phyloP scores from a whole-genome alignment of 2,888 invertebrate species.

The Stenchaetothrips biformis region DNA sequence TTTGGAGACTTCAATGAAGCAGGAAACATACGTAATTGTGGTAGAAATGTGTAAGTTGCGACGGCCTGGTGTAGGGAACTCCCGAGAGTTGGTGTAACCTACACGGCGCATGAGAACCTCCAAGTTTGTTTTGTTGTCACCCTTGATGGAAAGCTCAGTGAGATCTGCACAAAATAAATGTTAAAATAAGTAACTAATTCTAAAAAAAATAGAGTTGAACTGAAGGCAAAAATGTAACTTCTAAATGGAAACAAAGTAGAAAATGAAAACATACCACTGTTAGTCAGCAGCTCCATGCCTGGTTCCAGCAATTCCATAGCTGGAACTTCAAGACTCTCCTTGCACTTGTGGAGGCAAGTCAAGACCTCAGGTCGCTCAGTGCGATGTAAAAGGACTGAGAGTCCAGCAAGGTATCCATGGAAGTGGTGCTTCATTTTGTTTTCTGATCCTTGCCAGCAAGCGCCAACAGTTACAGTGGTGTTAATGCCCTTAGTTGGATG shows the following conservation, averaged over 20 bases:
- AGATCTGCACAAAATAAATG: constrained; percentile 52
- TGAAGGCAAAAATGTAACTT: neutral
- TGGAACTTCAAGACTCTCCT: constrained; percentile 74
- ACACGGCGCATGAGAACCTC: constrained; percentile 80
- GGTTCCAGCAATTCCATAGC: constrained; percentile 69
- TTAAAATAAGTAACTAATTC: constrained; percentile 27
- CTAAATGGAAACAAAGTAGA: neutral
- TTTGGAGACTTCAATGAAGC: neutral
- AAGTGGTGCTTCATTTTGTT: constrained; percentile 86
- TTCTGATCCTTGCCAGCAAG: constrained; percentile 96
- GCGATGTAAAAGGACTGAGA: constrained; percentile 71
- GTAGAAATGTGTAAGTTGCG: constrained; percentile 79
- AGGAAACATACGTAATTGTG: constrained; percentile 60
- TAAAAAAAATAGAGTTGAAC: neutral
- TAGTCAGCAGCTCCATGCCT: constrained; percentile 70
- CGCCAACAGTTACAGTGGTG: constrained; percentile 90
- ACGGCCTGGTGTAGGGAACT: constrained; percentile 92
- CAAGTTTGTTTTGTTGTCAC: constrained; percentile 83
- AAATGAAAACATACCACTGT: constrained; percentile 48
- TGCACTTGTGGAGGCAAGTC: constrained; percentile 72
- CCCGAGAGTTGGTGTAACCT: constrained; percentile 85
- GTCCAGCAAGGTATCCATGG: constrained; percentile 81
- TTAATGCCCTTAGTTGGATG: constrained; percentile 92
- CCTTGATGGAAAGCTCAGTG: constrained; percentile 86
- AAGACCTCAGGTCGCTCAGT: constrained; percentile 70